A percentile compares a stretch with the other conserved stretches of the same genome.
These are phyloP conservation scores for Protaetia brevitarsis DNA, from an alignment of 1,140 invertebrate species.

Conservation along the genomic window DNA sequence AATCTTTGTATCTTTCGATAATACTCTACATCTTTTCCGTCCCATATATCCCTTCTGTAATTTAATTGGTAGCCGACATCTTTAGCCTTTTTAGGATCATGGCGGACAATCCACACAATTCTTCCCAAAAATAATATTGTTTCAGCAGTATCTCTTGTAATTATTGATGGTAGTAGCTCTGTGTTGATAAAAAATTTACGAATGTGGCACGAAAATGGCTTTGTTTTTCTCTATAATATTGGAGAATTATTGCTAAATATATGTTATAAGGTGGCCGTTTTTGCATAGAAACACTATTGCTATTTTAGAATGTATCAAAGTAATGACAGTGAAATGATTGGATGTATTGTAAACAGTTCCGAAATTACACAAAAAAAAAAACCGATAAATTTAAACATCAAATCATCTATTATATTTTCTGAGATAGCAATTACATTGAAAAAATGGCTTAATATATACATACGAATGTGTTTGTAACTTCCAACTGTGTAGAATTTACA, in stretches of 20 bases:
- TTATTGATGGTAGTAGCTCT: constrained; percentile 42
- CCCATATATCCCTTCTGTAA: constrained; percentile 60
- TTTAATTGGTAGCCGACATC: constrained; percentile 36
- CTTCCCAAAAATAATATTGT: constrained; percentile 46
- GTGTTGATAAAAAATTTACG: constrained; percentile 43
- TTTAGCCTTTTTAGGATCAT: constrained; percentile 37
- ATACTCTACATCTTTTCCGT: constrained; percentile 66
- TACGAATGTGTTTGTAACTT: no score
- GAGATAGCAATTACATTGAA: no score
- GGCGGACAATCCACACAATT: constrained; percentile 46
- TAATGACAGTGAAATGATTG: no score
- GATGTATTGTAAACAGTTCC: no score
- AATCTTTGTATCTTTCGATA: constrained; percentile 53
- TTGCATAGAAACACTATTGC: no score
- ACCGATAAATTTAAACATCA: no score
- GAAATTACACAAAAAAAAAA: no score
- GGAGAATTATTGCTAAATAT: no score
- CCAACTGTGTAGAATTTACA: neutral
- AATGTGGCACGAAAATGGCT: constrained; percentile 35
- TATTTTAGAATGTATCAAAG: no score
- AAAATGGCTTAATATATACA: no score
- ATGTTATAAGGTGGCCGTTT: no score
- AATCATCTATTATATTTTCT: no score
- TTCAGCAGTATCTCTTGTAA: constrained; percentile 42
- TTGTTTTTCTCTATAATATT: constrained; percentile 26